Evolutionary conservation across 2,888 invertebrate genomes (phyloP).

Genomic region (Altica lythri): DNA sequence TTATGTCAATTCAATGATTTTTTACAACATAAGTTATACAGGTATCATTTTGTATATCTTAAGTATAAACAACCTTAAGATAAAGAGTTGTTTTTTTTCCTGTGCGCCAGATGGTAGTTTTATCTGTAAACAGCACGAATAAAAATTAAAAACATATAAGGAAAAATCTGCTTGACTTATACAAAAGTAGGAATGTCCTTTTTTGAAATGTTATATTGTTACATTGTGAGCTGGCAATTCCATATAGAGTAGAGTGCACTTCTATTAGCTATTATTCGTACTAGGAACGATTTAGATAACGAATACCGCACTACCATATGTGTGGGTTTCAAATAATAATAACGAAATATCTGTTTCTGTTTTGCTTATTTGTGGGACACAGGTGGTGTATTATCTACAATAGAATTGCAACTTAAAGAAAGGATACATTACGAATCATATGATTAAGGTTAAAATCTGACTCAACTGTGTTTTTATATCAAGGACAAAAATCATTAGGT

Average conservation of each 20-base stretch:
- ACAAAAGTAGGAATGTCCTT: constrained; percentile 1
- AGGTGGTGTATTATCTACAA: neutral
- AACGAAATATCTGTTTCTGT: neutral
- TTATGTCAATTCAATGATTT: too few species aligned
- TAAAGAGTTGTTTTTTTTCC: too few species aligned
- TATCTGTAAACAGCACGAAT: too few species aligned
- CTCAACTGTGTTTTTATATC: too few species aligned
- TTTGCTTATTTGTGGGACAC: neutral
- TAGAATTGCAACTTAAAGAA: too few species aligned
- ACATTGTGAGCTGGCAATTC: neutral
- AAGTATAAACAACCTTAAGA: too few species aligned
- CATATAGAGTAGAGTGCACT: neutral
- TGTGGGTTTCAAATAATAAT: neutral
- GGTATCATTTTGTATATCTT: too few species aligned
- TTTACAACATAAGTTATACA: too few species aligned
- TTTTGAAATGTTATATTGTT: constrained; percentile 2
- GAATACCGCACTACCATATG: constrained; percentile 1
- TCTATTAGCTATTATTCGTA: neutral
- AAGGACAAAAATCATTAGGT: too few species aligned
- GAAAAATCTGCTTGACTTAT: neutral
- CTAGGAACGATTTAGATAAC: constrained; percentile 1
- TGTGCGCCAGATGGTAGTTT: too few species aligned
- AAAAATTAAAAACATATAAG: constrained; percentile 2
- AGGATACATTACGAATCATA: too few species aligned
- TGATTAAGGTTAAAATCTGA: too few species aligned